Percentiles rank a stretch among this genome's conserved stretches.
Conservation (phyloP, 2,113 vertebrate species). For the Leptocoma aspasia region DNA sequence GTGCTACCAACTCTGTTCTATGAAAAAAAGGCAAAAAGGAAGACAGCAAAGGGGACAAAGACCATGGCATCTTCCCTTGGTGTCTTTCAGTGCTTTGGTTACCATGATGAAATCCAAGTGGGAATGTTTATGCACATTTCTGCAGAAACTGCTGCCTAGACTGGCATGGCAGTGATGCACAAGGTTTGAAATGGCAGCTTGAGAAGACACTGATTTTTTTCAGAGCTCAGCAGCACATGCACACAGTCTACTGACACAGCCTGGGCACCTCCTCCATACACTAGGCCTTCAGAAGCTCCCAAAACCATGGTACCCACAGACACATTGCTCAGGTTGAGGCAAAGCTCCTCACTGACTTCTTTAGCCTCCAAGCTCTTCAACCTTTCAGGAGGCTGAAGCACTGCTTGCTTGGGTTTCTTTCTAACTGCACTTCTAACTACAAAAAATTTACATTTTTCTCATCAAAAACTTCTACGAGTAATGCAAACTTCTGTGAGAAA, state of each 20-base stretch:
- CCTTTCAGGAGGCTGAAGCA: background rate
- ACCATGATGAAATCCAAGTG: background rate
- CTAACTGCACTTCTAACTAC: background rate
- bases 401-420: background rate
- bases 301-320: background rate
- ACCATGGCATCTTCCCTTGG: background rate
- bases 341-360: background rate
- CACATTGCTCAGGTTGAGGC: background rate
- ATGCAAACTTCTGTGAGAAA: background rate
- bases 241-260: background rate
- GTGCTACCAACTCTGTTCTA: background rate
- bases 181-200: background rate
- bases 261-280: background rate
- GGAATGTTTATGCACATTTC: background rate
- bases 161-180: background rate
- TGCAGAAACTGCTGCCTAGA: background rate
- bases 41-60: background rate
- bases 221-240: background rate
- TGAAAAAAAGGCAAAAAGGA: background rate
- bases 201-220: background rate
- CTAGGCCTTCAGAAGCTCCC: background rate
- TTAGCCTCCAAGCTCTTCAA: background rate
- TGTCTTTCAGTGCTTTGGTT: background rate
- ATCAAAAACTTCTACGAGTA: background rate
- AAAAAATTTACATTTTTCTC: background rate